Evolutionary conservation across 2,797 vertebrate genomes (phyloP), one percentile per base, ranked within the genome.

Genomic region (Menidia menidia): DNA sequence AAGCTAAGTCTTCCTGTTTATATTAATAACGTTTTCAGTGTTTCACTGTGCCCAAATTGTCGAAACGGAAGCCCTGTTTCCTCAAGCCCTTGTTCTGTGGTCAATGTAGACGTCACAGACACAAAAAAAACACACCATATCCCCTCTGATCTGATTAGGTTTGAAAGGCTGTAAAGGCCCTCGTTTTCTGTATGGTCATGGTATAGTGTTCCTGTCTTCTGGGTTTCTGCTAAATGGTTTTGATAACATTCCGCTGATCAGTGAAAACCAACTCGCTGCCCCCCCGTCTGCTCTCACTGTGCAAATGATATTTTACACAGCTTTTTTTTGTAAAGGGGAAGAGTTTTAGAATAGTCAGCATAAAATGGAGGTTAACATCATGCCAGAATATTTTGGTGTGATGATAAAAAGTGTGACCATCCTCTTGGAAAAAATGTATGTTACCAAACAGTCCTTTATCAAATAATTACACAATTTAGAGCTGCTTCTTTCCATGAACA

Each of bases 211-310:
- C 61, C 14, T 78, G 55, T 68, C 74, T 6, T 25, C 50, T n/a
- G 80, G 78, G 42, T 60, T 41, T 73, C 33, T 11, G 60, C 53
- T 48, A 8, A 71, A 60, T 63, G 60, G 35, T 66, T 77, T 78
- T 71, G 61, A 78, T 61, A 62, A 66, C 33, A 35, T 33, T 50
- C 64, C 19, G 19, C 58, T 82, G 67, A 84, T 86, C 68, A 68
- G 58, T 39, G 19, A 65, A 73, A 60, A 71, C 51, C 73, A 53
- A 61, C 64, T 39, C 13, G 45, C 35, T 19, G 57, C 47, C 53
- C 54, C 66, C 59, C 67, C 55, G 15, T 82, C 68, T 82, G 60
- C 43, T 66, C 66, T 61, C 18, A 75, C 44, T 57, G 18, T 74
- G 59, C 66, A 77, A 65, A 60, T 33, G 4, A 44, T 52, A 15